Evolutionary conservation across 2,113 vertebrate genomes (phyloP).

Genomic region (Scalopus aquaticus): DNA sequence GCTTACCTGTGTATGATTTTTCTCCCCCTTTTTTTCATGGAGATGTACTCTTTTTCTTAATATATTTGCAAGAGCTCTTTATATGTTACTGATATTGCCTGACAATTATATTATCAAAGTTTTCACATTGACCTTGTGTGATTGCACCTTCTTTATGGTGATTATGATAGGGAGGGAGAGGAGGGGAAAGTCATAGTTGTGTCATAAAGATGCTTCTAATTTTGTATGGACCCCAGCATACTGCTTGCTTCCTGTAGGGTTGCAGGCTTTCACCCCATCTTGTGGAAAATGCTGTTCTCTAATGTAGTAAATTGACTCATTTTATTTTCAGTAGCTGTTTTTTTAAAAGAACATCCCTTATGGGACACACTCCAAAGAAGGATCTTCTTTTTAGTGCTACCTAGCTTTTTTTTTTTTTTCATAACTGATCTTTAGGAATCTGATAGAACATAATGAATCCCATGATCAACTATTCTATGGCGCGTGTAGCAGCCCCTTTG

Average conservation of each 20-base stretch:
- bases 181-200: neutral
- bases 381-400: neutral
- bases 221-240: neutral
- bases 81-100: neutral
- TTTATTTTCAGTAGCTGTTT: slow-evolving; percentile 42
- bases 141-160: neutral
- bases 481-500: no score
- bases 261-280: neutral
- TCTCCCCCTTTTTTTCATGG: neutral
- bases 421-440: neutral
- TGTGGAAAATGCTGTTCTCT: neutral
- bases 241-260: neutral
- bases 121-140: neutral
- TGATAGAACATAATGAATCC: neutral
- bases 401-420: slow-evolving; percentile 4
- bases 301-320: neutral
- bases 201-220: neutral
- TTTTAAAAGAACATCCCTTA: neutral
- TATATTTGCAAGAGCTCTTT: neutral
- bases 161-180: neutral
- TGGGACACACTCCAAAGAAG: neutral
- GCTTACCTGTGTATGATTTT: neutral
- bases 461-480: neutral
- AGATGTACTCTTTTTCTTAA: slow-evolving; percentile 5
- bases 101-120: neutral